phyloP scores from a whole-genome alignment of 1,140 invertebrate genomes.

The Bombus breviceps region DNA sequence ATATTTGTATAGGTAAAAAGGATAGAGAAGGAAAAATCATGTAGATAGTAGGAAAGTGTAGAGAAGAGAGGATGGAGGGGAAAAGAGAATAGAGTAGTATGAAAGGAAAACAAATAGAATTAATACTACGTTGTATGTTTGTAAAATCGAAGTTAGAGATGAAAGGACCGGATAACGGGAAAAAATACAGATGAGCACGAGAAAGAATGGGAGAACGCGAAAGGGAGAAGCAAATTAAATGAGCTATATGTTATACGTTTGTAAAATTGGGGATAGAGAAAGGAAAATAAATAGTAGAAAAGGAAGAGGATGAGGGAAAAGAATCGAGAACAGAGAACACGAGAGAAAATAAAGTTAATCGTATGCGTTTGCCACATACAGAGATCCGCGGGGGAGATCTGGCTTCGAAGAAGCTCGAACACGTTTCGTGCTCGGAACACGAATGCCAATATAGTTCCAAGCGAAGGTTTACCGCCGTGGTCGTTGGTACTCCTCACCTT shows the following conservation, averaged over 20 bases:
- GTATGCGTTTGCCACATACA: neutral
- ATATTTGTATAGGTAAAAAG: neutral
- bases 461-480: neutral
- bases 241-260: neutral
- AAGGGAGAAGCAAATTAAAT: neutral
- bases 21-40: neutral
- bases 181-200: too few relatives aligned
- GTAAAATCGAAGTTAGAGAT: neutral
- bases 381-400: neutral
- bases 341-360: too few relatives aligned
- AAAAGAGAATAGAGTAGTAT: too few relatives aligned
- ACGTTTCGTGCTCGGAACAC: constrained; percentile 9
- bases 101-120: neutral
- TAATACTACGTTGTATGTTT: neutral
- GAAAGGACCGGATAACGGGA: neutral
- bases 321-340: too few relatives aligned
- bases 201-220: too few relatives aligned
- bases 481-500: neutral
- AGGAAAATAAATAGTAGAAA: neutral
- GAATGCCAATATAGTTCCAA: constrained; percentile 1
- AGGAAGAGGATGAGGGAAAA: too few relatives aligned
- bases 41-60: neutral
- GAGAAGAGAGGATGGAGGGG: neutral
- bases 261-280: neutral
- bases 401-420: neutral